phyloP scores from a whole-genome alignment of 2,888 invertebrate species.

The Parnassius smintheus region DNA sequence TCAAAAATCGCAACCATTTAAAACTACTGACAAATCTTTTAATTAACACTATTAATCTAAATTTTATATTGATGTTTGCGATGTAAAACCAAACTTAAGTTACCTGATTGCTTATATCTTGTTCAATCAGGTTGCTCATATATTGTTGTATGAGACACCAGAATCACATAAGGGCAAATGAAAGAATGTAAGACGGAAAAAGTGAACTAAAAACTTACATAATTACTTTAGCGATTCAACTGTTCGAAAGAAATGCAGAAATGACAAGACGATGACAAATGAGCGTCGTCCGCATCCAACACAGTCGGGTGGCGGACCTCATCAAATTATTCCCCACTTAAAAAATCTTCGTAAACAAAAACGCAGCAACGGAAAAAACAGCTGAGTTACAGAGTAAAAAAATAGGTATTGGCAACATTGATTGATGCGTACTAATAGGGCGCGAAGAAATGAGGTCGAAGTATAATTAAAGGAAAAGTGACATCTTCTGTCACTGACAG shows the following conservation, averaged over 20 bases:
- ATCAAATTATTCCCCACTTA: slow-evolving; percentile 81
- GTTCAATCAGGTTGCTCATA: slow-evolving; percentile 31
- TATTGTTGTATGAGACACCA: slow-evolving; percentile 34
- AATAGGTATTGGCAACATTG: slow-evolving; percentile 82
- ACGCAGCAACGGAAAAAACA: slow-evolving; percentile 70
- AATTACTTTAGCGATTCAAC: slow-evolving; percentile 78
- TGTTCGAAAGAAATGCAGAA: slow-evolving; percentile 78
- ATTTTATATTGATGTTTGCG: not conserved
- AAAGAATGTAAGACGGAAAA: slow-evolving; percentile 54
- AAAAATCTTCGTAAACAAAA: slow-evolving; percentile 80
- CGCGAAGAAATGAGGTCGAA: slow-evolving; percentile 78
- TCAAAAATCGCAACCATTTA: slow-evolving; percentile 28
- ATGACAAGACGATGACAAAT: slow-evolving; percentile 82
- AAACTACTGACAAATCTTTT: not conserved
- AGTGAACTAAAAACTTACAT: slow-evolving; percentile 71
- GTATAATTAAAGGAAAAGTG: slow-evolving; percentile 78
- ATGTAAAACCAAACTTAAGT: slow-evolving; percentile 1
- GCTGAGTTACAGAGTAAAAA: slow-evolving; percentile 67
- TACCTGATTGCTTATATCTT: slow-evolving; percentile 1
- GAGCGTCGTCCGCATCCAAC: slow-evolving; percentile 73
- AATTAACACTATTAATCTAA: not conserved
- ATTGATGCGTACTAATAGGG: slow-evolving; percentile 81
- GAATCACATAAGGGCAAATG: slow-evolving; percentile 36
- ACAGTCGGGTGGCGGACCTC: slow-evolving; percentile 80
- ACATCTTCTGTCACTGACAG: slow-evolving; percentile 78